Evolutionary conservation across 2,888 invertebrate genomes (phyloP), one percentile per base, ranked within the genome.

Genomic region (Coleophora flavipennella): DNA sequence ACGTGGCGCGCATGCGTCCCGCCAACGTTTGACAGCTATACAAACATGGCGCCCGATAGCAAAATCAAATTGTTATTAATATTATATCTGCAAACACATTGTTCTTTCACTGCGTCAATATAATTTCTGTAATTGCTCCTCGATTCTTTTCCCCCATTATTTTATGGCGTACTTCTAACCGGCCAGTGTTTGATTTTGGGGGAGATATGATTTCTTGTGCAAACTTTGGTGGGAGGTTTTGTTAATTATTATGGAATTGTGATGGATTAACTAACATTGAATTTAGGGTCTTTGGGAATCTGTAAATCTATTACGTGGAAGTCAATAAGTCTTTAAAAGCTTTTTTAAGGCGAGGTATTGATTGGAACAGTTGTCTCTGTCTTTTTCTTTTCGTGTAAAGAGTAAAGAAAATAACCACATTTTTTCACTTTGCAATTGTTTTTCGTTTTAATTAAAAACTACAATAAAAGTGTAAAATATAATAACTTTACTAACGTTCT

Each of bases 21-120:
- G 52, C 55, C 55, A 61, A 61, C 62, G 56, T 70, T 65, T 75
- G 76, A 77, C 78, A 78, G 75, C 77, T 79, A 79, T 66, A 72
- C 66, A 76, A 80, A 79, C 77, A 80, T 75, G 76, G 75, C 68
- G 40, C 48, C 61, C 62, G 77, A 78, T 79, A 74, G 63, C 64
- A 59, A 57, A 72, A 77, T 77, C 73, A 69, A 74, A 77, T 77
- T 65, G 70, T 74, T 78, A 77, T 78, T 78, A 77, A 70, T 78
- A 76, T 66, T 69, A 59, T 62, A 75, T 70, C 62, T 69, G 71
- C 65, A 75, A 77, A 75, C 62, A 71, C 62, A 73, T 65, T 67
- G 67, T 68, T 73, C 65, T 69, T 67, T 65, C 48, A 53, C 55
- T 70, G 71, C 56, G 68, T 67, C 80, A 80, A 79, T 70, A 79